Conservation (phyloP, 2,797 vertebrate species). For the Anomalospiza imberbis region DNA sequence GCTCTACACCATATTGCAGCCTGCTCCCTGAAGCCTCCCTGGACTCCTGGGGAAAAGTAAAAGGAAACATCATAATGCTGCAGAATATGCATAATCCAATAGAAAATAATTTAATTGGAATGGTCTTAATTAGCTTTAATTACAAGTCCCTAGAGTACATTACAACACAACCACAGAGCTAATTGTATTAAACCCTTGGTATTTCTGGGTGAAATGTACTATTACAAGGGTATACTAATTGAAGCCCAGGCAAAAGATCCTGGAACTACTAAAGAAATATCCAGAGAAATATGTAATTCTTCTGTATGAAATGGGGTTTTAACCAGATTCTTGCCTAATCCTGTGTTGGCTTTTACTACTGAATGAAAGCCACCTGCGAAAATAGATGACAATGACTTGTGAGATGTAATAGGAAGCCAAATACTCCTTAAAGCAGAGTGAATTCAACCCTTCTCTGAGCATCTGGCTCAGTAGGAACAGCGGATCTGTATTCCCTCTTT, state of each 20-base stretch:
- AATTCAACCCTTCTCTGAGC: neutral
- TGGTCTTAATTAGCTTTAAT: neutral
- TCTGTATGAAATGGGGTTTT: neutral
- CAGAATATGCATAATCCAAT: neutral
- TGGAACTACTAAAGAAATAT: neutral
- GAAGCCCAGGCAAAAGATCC: neutral
- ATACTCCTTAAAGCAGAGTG: neutral
- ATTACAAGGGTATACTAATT: neutral
- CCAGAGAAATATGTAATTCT: neutral
- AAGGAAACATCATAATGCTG: neutral
- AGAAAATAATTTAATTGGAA: neutral
- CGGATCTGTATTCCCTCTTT: neutral
- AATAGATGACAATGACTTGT: neutral
- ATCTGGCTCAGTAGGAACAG: neutral
- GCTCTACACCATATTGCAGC: neutral
- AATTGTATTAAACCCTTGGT: neutral
- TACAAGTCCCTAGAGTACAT: neutral
- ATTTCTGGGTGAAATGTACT: neutral
- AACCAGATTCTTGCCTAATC: neutral
- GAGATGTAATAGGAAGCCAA: neutral
- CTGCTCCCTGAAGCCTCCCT: neutral
- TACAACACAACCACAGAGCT: neutral
- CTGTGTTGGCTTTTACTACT: neutral
- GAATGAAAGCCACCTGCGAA: neutral
- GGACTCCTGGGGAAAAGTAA: neutral